Percentiles rank a stretch among this genome's conserved stretches.
These are phyloP conservation scores for Rutpela maculata DNA, from an alignment of 2,888 invertebrate species.

Conservation along the genomic window DNA sequence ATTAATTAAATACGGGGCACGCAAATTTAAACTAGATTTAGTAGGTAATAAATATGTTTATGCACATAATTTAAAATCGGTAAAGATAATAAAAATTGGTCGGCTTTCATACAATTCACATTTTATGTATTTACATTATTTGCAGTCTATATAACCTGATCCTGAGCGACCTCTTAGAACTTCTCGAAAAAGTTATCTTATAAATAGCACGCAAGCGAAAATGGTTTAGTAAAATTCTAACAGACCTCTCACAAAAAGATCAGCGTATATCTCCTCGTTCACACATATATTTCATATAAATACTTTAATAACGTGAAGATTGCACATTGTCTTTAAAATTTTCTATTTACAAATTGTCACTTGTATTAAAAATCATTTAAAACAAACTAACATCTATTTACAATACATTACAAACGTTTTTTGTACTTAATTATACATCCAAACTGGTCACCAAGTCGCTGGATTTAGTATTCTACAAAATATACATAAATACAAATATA, in stretches of 20 bases:
- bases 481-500: slow-evolving; percentile 64
- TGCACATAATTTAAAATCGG: slow-evolving; percentile 50
- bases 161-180: slow-evolving; percentile 42
- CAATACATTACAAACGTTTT: slow-evolving; percentile 71
- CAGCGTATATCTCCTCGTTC: slow-evolving; percentile 52
- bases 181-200: slow-evolving; percentile 18
- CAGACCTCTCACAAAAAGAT: slow-evolving; percentile 27
- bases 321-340: slow-evolving; percentile 68
- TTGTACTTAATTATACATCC: slow-evolving; percentile 73
- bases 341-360: slow-evolving; percentile 67
- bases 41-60: slow-evolving; percentile 54
- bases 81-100: slow-evolving; percentile 58
- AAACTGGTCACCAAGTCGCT: slow-evolving; percentile 65
- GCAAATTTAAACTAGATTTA: slow-evolving; percentile 54
- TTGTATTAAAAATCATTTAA: slow-evolving; percentile 70
- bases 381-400: slow-evolving; percentile 72
- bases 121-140: slow-evolving; percentile 60
- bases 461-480: slow-evolving; percentile 59
- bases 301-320: slow-evolving; percentile 64
- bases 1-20: slow-evolving; percentile 53
- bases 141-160: slow-evolving; percentile 60
- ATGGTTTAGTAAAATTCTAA: slow-evolving; percentile 31
- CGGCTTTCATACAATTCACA: slow-evolving; percentile 61
- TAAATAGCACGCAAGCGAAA: slow-evolving; percentile 31
- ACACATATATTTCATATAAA: slow-evolving; percentile 58